These are phyloP conservation scores for Vanessa atalanta DNA, from an alignment of 1,140 invertebrate species.

Conservation along the genomic window DNA sequence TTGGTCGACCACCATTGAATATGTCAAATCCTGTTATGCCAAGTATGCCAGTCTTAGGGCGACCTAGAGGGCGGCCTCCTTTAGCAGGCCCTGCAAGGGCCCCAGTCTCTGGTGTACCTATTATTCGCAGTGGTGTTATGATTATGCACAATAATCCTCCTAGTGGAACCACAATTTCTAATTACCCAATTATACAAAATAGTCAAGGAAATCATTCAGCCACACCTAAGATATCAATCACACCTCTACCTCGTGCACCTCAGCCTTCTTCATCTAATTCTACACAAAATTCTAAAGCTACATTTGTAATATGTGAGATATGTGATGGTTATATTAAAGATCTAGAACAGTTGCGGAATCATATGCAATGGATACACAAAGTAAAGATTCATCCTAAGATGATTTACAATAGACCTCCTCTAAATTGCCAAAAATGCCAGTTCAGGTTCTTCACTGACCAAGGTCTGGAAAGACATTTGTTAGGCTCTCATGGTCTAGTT, in stretches of 20 bases:
- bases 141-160: constrained; percentile 74
- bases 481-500: constrained; percentile 96
- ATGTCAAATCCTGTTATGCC: constrained; percentile 51
- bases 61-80: constrained; percentile 70
- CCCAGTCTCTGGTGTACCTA: constrained; percentile 70
- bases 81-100: constrained; percentile 55
- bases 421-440: constrained; percentile 95
- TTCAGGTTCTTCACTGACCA: constrained; percentile 86
- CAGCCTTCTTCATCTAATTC: constrained; percentile 79
- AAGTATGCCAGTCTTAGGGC: constrained; percentile 59
- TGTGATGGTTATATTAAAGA: constrained; percentile 98
- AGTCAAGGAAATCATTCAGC: constrained; percentile 65
- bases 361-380: constrained; percentile 98
- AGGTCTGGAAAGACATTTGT: constrained; percentile 94
- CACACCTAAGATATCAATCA: constrained; percentile 94
- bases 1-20: constrained; percentile 63
- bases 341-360: constrained; percentile 94
- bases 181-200: constrained; percentile 70
- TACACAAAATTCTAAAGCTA: constrained; percentile 76
- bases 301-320: constrained; percentile 97
- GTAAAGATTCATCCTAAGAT: constrained; percentile 98
- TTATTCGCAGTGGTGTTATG: constrained; percentile 75
- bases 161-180: constrained; percentile 66
- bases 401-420: constrained; percentile 95
- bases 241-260: constrained; percentile 88